Evolutionary conservation across 2,888 invertebrate genomes (phyloP), one percentile per base, ranked within the genome.

Genomic region (Stenurella melanura): DNA sequence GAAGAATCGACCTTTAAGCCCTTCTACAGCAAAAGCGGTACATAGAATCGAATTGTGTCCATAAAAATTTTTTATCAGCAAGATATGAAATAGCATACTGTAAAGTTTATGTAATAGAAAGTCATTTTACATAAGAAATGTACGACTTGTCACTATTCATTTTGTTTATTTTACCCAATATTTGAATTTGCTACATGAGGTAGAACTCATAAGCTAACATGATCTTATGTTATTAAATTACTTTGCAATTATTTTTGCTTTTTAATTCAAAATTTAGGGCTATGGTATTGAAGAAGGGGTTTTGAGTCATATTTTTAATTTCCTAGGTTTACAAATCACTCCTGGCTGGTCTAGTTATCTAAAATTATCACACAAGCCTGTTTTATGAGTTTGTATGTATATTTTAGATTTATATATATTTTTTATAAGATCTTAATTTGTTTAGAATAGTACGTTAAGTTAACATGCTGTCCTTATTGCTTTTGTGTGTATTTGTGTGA

Each of bases 401-500:
- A 72, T 72, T 72, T 72, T 72, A 63, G 63, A 72, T 63, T 61
- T 72, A 72, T 72, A 72, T 72, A 72, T 63, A 56, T 73, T 74
- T 73, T 67, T 74, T 73, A 73, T 67, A 73, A 67, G 66, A 58
- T 73, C 73, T 66, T 76, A 74, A 72, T 66, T 72, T 76, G 73
- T 76, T 72, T 56, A 78, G 77, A 75, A 79, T 77, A 78, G 79
- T 81, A 81, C 78, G 77, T 79, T 82, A 81, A 73, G 82, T 85
- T 84, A 80, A 84, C 78, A 85, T 83, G 85, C 84, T 85, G 81
- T 86, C 80, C 81, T 85, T 83, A 84, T 87, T 87, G 86, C 87
- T 89, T 89, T 87, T 88, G 89, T 89, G 89, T 89, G 89, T 89
- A 88, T 88, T 87, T 88, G 88, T 89, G 89, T 89, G 88, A 89